A percentile compares a stretch with the other conserved stretches of the same genome.
These are phyloP conservation scores for Trogon surrucura DNA, from an alignment of 2,113 vertebrate species.

Conservation along the genomic window DNA sequence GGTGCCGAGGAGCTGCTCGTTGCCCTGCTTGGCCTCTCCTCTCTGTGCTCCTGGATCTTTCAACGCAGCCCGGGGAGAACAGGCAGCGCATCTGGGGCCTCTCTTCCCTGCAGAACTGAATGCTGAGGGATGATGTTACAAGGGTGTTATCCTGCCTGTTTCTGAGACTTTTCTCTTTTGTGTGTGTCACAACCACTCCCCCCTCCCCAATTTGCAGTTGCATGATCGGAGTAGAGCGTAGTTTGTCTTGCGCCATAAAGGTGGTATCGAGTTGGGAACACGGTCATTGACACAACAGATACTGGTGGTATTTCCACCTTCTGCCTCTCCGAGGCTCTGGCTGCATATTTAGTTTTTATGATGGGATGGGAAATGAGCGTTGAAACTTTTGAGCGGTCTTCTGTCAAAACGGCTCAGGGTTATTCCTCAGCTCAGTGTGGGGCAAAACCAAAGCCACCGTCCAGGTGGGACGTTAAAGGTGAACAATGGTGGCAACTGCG, in stretches of 20 bases:
- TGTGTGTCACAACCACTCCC: background rate
- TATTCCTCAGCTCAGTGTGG: background rate
- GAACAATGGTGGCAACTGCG: background rate
- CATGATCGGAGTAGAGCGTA: background rate
- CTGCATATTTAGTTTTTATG: background rate
- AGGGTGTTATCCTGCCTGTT: conserved; percentile 29
- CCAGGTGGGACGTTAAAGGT: accelerated
- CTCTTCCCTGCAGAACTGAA: background rate
- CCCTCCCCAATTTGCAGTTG: background rate
- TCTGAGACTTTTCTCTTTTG: background rate
- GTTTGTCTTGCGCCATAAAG: background rate
- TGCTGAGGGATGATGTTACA: conserved; percentile 38
- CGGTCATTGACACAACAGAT: background rate
- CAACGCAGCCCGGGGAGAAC: background rate
- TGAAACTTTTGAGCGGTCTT: background rate
- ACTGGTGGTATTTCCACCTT: background rate
- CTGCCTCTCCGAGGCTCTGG: background rate
- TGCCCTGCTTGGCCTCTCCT: background rate
- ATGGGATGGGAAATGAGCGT: background rate
- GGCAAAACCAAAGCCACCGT: background rate
- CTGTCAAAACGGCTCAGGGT: background rate
- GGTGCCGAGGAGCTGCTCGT: background rate
- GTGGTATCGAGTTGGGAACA: background rate
- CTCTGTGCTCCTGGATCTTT: background rate
- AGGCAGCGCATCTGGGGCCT: conserved; percentile 19